A percentile compares a stretch with the other conserved stretches of the same genome.
phyloP scores from a whole-genome alignment of 2,797 vertebrate species.

The Garrulus glandarius region DNA sequence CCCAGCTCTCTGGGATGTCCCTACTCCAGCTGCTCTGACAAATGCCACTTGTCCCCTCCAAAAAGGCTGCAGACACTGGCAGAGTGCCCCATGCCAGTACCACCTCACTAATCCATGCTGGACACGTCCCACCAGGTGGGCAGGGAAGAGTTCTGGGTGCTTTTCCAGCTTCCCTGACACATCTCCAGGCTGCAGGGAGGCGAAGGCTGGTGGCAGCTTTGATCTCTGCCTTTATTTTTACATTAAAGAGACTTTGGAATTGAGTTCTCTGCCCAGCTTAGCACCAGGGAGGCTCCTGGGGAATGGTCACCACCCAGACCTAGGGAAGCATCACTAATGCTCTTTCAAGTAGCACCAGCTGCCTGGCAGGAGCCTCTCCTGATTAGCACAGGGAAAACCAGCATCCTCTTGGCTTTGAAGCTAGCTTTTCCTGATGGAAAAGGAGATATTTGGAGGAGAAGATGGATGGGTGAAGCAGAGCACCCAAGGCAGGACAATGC shows the following conservation, averaged over 20 bases:
- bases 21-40: rapidly evolving
- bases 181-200: background rate
- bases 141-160: background rate
- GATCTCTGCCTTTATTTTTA: background rate
- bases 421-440: background rate
- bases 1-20: background rate
- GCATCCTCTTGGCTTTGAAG: background rate
- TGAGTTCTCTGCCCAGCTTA: background rate
- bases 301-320: background rate
- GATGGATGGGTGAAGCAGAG: rapidly evolving
- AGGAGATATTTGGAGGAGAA: background rate
- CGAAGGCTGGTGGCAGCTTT: background rate
- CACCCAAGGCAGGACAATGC: background rate
- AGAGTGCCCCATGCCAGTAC: background rate
- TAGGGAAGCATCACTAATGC: background rate
- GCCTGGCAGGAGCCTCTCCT: background rate
- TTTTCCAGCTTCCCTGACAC: background rate
- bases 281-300: background rate
- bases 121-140: background rate
- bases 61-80: background rate
- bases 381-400: background rate
- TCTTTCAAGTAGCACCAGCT: constrained; percentile 3
- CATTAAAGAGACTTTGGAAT: constrained; percentile 42
- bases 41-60: background rate
- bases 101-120: background rate